Evolutionary conservation across 2,797 vertebrate genomes (phyloP), one percentile per base, ranked within the genome.

Genomic region (Malacoctenus gilli): DNA sequence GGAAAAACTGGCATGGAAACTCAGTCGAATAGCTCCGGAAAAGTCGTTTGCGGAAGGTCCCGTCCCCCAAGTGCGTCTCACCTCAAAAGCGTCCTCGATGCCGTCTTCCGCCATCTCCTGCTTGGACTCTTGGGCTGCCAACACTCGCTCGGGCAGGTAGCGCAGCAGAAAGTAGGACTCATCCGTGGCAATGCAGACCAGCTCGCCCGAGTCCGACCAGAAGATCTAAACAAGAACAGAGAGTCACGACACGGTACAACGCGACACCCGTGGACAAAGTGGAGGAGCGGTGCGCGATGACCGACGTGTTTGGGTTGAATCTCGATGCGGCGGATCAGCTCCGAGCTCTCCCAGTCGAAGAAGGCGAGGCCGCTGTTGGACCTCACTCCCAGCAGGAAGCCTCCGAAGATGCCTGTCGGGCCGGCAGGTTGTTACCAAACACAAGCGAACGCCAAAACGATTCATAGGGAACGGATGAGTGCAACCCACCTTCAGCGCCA

Each of bases 81-180:
- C 97, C 95, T 99, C 97, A 77, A 99, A 98, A 23, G 97, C 97
- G 72, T 99, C 97, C 87, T 99, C 97, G 65, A 99, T 98, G 46
- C 97, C 97, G 65, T 99, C 97, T 82, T 99, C 97, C 5, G 97
- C 98, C 50, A 99, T 92, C 16, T 95, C 96, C 81, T 98, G 95
- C 21, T 97, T 97, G 34, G 94, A 94, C 87, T 99, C 97, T 70
- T 98, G 97, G 8, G 95, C 96, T 47, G 95, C 77, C 22, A 96
- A 90, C 38, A 99, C 95, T 89, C 98, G 98, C 25, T 99, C 97
- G 4, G 96, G 91, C 59, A 98, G 70, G 56, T 99, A 99, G 56
- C 96, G 95, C 61, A 99, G 92, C 77, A 99, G 96, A 85, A 99
- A 99, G 90, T 98, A 99, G 4, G 97, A 99, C 75, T 99, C 97